phyloP scores from a whole-genome alignment of 2,797 vertebrate genomes.

The Leucoraja ocellata region DNA sequence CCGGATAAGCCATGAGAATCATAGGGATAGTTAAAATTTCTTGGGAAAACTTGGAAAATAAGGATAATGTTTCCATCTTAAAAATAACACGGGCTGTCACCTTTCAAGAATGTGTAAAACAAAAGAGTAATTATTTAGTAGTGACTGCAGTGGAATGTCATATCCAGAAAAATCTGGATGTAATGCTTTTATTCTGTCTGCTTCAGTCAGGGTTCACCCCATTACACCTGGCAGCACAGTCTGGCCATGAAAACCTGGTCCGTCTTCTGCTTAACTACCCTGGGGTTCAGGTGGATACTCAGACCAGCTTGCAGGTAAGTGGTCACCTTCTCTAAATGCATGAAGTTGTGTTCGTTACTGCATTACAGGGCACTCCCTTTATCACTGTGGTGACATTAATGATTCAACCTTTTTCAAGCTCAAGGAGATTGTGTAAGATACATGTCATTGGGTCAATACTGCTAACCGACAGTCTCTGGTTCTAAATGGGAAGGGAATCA shows the following conservation, averaged over 20 bases:
- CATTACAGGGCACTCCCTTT: too few relatives aligned
- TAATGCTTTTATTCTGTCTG: neutral
- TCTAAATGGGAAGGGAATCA: too few relatives aligned
- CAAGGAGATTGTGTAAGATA: neutral
- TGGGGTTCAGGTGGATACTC: slow-evolving; percentile 50
- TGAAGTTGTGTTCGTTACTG: neutral
- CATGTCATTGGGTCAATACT: neutral
- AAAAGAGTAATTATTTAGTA: neutral
- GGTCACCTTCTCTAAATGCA: neutral
- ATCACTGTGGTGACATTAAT: neutral
- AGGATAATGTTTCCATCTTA: too few relatives aligned
- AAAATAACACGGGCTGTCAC: neutral
- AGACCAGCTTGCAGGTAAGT: slow-evolving; percentile 50
- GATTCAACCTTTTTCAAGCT: neutral
- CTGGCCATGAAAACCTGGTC: slow-evolving; percentile 54
- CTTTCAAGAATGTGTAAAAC: neutral
- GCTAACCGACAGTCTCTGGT: too few relatives aligned
- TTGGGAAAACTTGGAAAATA: neutral
- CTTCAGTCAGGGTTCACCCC: slow-evolving; percentile 54
- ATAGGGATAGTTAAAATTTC: neutral
- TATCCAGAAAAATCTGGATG: neutral
- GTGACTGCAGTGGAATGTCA: neutral
- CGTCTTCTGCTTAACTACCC: slow-evolving; percentile 54
- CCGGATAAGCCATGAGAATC: neutral
- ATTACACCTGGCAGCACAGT: slow-evolving; percentile 54